A percentile compares a stretch with the other conserved stretches of the same genome.
These are phyloP conservation scores for Drosophila nannoptera DNA, from an alignment of 1,140 invertebrate genomes.

Conservation along the genomic window DNA sequence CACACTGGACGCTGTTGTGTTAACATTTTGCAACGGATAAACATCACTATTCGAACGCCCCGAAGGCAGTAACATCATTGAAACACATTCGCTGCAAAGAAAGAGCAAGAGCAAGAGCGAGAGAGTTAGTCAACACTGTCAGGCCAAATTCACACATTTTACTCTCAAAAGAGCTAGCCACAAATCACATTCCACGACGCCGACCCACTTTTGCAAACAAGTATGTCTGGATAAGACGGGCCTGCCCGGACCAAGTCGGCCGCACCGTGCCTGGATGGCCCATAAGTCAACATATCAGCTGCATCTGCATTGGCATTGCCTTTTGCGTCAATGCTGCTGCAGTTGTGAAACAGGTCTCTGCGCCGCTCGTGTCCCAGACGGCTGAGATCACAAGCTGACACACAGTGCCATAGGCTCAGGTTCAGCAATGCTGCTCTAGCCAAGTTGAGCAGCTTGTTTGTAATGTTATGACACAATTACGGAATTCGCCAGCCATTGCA, in stretches of 20 bases:
- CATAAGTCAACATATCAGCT: slow-evolving; percentile 61
- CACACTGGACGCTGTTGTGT: slow-evolving; percentile 23
- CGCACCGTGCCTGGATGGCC: slow-evolving; percentile 21
- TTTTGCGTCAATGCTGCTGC: slow-evolving; percentile 24
- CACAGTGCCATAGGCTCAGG: slow-evolving; percentile 70
- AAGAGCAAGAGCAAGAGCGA: slow-evolving; percentile 7
- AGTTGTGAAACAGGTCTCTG: slow-evolving; percentile 59
- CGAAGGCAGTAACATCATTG: slow-evolving; percentile 78
- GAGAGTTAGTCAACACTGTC: slow-evolving; percentile 5
- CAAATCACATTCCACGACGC: slow-evolving; percentile 67
- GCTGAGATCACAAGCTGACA: slow-evolving; percentile 12
- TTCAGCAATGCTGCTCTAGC: slow-evolving; percentile 35
- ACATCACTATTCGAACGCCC: slow-evolving; percentile 79
- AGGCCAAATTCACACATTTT: slow-evolving; percentile 46
- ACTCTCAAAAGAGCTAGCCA: slow-evolving; percentile 26
- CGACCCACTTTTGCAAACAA: slow-evolving; percentile 70
- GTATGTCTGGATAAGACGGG: slow-evolving; percentile 50
- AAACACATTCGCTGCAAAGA: slow-evolving; percentile 72
- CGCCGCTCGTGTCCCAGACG: slow-evolving; percentile 27
- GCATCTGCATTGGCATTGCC: slow-evolving; percentile 48
- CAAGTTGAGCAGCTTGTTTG: slow-evolving; percentile 60
- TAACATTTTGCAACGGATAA: slow-evolving; percentile 72
- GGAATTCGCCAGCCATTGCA: slow-evolving; percentile 16
- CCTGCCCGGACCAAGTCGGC: neutral
- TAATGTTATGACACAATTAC: slow-evolving; percentile 71